phyloP scores from a whole-genome alignment of 2,113 vertebrate genomes.

The Psophia crepitans region DNA sequence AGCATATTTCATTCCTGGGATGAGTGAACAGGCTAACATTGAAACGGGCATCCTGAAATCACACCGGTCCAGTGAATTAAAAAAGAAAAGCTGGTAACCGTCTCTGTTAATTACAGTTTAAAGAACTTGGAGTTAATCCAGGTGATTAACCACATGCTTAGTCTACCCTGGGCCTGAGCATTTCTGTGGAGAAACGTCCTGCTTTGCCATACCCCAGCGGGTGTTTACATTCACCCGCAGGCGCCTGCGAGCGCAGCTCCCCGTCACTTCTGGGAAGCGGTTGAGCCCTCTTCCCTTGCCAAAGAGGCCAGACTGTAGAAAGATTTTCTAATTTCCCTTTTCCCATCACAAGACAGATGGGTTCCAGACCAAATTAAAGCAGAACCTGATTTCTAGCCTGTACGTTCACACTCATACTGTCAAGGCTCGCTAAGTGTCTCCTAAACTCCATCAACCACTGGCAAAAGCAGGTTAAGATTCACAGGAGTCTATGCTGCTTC shows the following conservation, averaged over 20 bases:
- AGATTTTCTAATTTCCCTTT: not conserved
- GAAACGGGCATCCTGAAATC: not conserved
- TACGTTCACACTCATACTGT: accelerated
- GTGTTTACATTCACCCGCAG: not conserved
- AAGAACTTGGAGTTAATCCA: not conserved
- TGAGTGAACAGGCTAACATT: not conserved
- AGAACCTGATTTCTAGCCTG: not conserved
- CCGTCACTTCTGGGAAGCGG: accelerated
- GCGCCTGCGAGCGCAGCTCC: accelerated
- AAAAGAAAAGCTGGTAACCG: not conserved
- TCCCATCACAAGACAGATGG: not conserved
- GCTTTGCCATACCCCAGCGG: accelerated
- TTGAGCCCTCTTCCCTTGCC: not conserved
- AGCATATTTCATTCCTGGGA: not conserved
- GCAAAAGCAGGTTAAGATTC: not conserved
- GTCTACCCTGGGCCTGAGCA: not conserved
- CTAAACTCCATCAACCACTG: not conserved
- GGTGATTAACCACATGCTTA: not conserved
- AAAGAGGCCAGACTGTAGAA: not conserved
- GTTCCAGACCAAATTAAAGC: not conserved
- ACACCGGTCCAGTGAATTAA: not conserved
- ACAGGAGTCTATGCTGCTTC: not conserved
- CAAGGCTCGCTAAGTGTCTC: not conserved
- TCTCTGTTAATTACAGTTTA: not conserved
- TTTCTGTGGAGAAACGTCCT: accelerated